Base-by-base conservation (phyloP, 1,140 invertebrate genomes). In the Drosophila auraria region DNA sequence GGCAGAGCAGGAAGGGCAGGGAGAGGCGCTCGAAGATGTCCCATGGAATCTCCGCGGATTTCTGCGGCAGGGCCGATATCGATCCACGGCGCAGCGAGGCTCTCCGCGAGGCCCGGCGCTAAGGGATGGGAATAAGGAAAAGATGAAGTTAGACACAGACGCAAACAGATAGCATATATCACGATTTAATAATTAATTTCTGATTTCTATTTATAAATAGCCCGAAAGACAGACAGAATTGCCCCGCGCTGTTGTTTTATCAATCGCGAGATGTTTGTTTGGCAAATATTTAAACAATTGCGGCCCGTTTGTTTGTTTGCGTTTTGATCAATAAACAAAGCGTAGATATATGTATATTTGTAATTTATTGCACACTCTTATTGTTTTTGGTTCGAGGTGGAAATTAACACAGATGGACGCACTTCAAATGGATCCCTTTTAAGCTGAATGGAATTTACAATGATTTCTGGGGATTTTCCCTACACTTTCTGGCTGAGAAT, bases 11-110 rank as follows among this genome's bases (percentile, higher is more conserved):
- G 44, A 97, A 94, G 9, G 96, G 96, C 77, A 97, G 93, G n/a
- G 96, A 94, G 80, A 96, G 96, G 20, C 96, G 94, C 93, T 97
- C 96, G 80, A 96, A 94, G 64, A 97, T 95, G 91, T 97, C 96
- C 96, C 96, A 97, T 66, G 96, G 95, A 59, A 95, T 94, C 84
- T 95, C 95, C 76, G 94, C 93, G 7, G 92, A 81, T 44, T 93
- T 93, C 45, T 92, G 90, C 9, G 92, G 92, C 76, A 93, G 45
- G 17, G 79, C 87, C 60, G 92, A 93, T 25, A 93, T 93, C 20
- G 92, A 93, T 12, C 92, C 92, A 20, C 92, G 90, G 20, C 92
- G 80, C 72, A 93, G 47, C 2, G 92, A 93, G 44, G 92, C 90
- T 17, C 92, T 86, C 38, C 92, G 77, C 14, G 92, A 93, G 54